Evolutionary conservation across 1,140 invertebrate species (phyloP).

Genomic region (Mactra quadrangularis): DNA sequence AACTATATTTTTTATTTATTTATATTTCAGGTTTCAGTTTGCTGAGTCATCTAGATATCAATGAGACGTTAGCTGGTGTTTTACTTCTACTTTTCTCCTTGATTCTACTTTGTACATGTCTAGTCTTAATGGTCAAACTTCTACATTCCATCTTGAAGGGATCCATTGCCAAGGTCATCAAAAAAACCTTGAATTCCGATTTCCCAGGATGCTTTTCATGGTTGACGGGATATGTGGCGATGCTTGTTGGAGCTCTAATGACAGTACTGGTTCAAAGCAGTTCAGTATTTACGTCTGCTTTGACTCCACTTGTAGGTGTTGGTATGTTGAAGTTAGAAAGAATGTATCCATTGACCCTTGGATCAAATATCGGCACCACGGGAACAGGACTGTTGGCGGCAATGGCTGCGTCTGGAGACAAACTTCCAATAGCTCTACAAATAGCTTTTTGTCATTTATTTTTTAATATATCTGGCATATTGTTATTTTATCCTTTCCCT

Average conservation of each 20-base stretch:
- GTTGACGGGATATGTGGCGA: constrained; percentile 86
- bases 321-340: constrained; percentile 86
- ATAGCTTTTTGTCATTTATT: constrained; percentile 85
- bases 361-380: constrained; percentile 88
- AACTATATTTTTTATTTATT: constrained; percentile 17
- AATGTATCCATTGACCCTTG: constrained; percentile 87
- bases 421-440: constrained; percentile 83
- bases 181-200: constrained; percentile 86
- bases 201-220: constrained; percentile 83
- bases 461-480: constrained; percentile 81
- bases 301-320: constrained; percentile 87
- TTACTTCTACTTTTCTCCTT: constrained; percentile 85
- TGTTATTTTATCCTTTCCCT: constrained; percentile 87
- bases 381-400: constrained; percentile 86
- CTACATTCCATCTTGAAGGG: constrained; percentile 84
- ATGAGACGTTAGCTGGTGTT: constrained; percentile 84
- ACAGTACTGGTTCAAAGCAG: constrained; percentile 88
- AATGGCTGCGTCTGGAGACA: constrained; percentile 55
- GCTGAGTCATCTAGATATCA: constrained; percentile 75
- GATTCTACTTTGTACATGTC: constrained; percentile 85
- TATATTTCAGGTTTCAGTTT: constrained; percentile 68
- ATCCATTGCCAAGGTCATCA: constrained; percentile 84
- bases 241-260: constrained; percentile 86
- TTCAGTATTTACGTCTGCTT: constrained; percentile 87
- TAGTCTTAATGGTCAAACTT: constrained; percentile 86